These are phyloP conservation scores for Petrocephalus zakoni DNA, from an alignment of 2,113 vertebrate genomes.

Conservation along the genomic window DNA sequence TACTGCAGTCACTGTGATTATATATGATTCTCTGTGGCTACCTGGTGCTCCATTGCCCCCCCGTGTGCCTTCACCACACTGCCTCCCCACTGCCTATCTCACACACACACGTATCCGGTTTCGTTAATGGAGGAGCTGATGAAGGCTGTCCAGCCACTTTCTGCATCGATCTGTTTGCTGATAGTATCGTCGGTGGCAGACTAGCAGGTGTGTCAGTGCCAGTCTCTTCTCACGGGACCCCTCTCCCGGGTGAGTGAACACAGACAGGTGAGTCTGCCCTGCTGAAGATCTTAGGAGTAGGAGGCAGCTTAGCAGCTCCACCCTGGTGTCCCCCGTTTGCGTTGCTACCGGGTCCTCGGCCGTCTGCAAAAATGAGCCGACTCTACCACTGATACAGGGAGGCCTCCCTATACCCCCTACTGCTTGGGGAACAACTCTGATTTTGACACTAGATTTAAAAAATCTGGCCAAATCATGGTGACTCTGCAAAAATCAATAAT, in stretches of 20 bases:
- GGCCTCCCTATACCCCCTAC: not conserved
- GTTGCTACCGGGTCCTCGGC: not conserved
- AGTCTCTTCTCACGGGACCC: not conserved
- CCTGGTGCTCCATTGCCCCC: not conserved
- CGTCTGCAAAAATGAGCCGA: not conserved
- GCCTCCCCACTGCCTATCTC: not conserved
- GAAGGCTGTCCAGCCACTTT: not conserved
- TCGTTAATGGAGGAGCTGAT: not conserved
- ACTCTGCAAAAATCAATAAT: not conserved
- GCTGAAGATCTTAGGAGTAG: not conserved
- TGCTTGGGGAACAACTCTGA: not conserved
- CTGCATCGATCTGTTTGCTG: constrained; percentile 16
- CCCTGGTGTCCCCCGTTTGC: not conserved
- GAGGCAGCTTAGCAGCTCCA: not conserved
- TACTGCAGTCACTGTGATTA: not conserved
- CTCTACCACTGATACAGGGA: not conserved
- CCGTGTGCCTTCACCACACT: not conserved
- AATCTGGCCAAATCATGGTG: not conserved
- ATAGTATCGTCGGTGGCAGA: constrained; percentile 7
- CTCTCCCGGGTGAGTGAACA: not conserved
- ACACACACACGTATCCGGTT: not conserved
- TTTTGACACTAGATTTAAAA: not conserved
- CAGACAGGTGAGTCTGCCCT: not conserved
- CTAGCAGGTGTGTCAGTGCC: not conserved
- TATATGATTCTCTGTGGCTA: not conserved